Conservation (phyloP, 2,797 vertebrate species). For the Prionace glauca region DNA sequence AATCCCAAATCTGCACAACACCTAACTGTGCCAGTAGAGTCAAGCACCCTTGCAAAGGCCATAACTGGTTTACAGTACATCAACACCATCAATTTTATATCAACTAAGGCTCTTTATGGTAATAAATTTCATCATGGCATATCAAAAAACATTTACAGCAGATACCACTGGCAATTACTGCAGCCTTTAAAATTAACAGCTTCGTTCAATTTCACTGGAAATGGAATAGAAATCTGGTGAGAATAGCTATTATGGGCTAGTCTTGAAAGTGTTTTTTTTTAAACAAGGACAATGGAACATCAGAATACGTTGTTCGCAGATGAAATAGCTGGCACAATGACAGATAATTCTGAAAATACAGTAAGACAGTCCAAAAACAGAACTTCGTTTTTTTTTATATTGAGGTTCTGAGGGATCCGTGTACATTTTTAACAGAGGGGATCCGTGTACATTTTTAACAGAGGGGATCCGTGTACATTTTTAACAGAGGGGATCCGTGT, state of each 20-base stretch:
- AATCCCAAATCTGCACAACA: neutral
- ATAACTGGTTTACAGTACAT: neutral
- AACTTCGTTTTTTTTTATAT: neutral
- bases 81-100: neutral
- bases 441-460: too few relatives aligned
- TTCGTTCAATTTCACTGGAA: neutral
- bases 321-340: neutral
- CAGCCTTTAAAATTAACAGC: neutral
- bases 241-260: neutral
- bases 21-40: neutral
- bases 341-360: neutral
- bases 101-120: neutral
- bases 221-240: neutral
- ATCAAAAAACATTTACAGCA: neutral
- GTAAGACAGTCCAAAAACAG: neutral
- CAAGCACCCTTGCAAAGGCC: neutral
- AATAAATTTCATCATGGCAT: neutral
- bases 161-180: neutral
- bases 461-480: too few relatives aligned
- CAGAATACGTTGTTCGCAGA: neutral
- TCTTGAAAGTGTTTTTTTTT: neutral
- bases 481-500: too few relatives aligned
- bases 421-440: neutral
- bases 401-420: neutral
- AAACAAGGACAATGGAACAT: neutral